Base-by-base conservation (phyloP, 2,797 vertebrate genomes). In the Remorina albescens region DNA sequence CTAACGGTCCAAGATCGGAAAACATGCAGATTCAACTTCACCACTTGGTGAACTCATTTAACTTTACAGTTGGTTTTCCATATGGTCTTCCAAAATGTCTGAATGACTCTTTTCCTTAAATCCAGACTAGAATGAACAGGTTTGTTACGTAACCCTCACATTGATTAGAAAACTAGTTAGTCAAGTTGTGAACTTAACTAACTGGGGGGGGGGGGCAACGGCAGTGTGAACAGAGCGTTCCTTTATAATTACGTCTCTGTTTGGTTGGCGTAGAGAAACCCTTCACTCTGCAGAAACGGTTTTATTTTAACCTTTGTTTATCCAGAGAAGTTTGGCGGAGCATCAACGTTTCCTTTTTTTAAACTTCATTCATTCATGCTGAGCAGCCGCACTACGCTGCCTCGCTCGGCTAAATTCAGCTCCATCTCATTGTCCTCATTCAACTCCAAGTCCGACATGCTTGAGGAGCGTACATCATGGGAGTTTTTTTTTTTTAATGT, bases 381-480 rank as follows among this genome's bases (percentile, higher is more conserved):
- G 56, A 47, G 57, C 54, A 32, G 69, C 70, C 1, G 13, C 36
- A 46, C 36, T 47, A 10, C 69, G 60, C 13, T 0, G 68, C 55
- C 62, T 64, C 67, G 25, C 68, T 73, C 57, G 54, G 66, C 41
- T 53, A 28, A 44, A 67, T 54, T 62, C 65, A 70, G 6, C 60
- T 53, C 71, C 78, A 44, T 34, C 56, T 72, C 44, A 30, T 68
- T 39, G 57, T 74, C 46, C 30, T 28, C 65, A 59, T 69, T 81
- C 73, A 67, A 19, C 71, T 54, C 47, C 62, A 53, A 65, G 65
- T 72, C 57, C 71, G 28, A 60, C 63, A 32, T 77, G 72, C 76
- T 64, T 54, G 39, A 76, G 81, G 61, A 76, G 78, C 8, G 51
- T 25, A 81, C 79, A 77, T 84, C 85, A 86, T 87, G 78, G 82